Percentiles rank a stretch among this genome's conserved stretches.
Evolutionary conservation across 2,113 vertebrate genomes (phyloP).

Genomic region (Seriola dumerili): DNA sequence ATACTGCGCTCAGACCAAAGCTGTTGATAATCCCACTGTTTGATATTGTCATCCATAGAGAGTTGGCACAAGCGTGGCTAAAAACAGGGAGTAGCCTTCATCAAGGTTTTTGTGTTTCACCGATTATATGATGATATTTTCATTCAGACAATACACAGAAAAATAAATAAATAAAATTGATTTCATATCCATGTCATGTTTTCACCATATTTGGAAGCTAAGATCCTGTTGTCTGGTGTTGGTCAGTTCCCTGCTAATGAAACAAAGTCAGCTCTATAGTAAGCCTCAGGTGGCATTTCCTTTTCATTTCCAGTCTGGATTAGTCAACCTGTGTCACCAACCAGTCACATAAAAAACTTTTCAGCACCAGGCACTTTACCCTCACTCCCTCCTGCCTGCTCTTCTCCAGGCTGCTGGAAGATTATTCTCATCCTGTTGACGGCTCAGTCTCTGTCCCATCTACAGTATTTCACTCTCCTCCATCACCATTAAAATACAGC

Average conservation of each 20-base stretch:
- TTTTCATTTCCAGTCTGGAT: constrained; percentile 31
- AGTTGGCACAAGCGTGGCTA: no score
- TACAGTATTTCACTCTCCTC: neutral
- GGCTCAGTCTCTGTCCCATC: constrained; percentile 9
- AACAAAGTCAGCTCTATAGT: constrained; percentile 8
- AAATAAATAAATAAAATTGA: no score
- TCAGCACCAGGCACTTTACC: constrained; percentile 1
- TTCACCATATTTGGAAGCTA: neutral
- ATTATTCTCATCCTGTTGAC: constrained; percentile 23
- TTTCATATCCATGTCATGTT: neutral
- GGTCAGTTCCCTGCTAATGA: constrained; percentile 7
- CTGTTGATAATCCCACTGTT: no score
- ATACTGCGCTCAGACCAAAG: no score
- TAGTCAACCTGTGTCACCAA: constrained; percentile 25
- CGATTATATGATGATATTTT: no score
- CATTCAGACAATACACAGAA: no score
- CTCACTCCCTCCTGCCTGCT: neutral
- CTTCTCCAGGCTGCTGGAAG: constrained; percentile 14
- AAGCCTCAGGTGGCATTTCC: constrained; percentile 33
- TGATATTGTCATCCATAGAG: no score
- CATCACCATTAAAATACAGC: neutral
- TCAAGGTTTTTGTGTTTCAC: no score
- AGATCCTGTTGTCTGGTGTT: constrained; percentile 4
- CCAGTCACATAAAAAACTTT: constrained; percentile 14
- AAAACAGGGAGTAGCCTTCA: no score